Conservation (phyloP, 2,797 vertebrate genomes). For the Anguilla pacifica region DNA sequence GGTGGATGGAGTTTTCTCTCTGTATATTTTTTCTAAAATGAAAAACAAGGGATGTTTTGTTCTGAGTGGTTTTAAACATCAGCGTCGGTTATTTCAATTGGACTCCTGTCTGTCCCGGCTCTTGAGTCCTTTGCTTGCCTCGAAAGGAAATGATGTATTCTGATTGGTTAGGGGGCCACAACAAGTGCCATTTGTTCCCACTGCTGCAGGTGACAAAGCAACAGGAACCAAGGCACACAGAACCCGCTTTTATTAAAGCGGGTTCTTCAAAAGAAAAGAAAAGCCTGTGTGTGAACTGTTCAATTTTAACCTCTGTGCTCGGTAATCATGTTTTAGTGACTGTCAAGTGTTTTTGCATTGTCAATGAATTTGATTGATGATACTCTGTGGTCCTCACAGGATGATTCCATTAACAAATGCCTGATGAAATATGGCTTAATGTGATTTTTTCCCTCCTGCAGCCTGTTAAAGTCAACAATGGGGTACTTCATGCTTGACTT, state of each 20-base stretch:
- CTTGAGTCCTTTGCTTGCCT: constrained; percentile 61
- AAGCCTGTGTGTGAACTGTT: constrained; percentile 29
- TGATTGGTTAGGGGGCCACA: constrained; percentile 57
- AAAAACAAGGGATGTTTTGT: constrained; percentile 76
- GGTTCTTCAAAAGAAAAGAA: not conserved
- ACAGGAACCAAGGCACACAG: constrained; percentile 44
- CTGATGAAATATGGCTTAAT: constrained; percentile 39
- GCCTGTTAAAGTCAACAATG: constrained; percentile 30
- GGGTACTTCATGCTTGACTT: constrained; percentile 27
- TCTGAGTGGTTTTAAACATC: constrained; percentile 57
- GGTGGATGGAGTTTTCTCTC: constrained; percentile 44
- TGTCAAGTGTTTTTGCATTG: constrained; percentile 35
- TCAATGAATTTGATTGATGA: constrained; percentile 41
- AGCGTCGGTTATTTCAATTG: constrained; percentile 74
- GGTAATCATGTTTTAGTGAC: constrained; percentile 25
- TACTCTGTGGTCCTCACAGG: constrained; percentile 39
- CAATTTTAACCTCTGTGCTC: constrained; percentile 54
- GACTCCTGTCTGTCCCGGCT: constrained; percentile 71
- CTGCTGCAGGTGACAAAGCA: constrained; percentile 68
- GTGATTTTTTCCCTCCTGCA: constrained; percentile 20
- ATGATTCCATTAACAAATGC: constrained; percentile 28
- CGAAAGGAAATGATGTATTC: constrained; percentile 80
- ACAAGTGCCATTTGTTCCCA: constrained; percentile 76
- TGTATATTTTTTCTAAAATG: constrained; percentile 58
- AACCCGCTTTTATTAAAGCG: not conserved